Evolutionary conservation across 2,797 vertebrate genomes (phyloP).

Genomic region (Rhabdophis nuchalis): DNA sequence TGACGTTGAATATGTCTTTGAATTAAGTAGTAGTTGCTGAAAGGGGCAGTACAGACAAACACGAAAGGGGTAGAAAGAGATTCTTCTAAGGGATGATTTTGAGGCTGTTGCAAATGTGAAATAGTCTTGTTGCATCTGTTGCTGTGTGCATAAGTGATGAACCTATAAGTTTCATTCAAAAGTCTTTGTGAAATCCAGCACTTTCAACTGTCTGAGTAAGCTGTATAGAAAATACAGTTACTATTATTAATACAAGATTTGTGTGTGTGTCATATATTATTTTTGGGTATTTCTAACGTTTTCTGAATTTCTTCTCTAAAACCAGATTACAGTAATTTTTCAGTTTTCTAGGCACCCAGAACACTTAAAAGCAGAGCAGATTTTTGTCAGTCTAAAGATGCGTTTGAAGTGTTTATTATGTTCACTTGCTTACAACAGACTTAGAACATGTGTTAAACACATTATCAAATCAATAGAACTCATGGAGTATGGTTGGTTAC

Average conservation of each 20-base stretch:
- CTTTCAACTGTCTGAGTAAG: background rate
- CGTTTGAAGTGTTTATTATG: constrained; percentile 38
- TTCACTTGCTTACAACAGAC: constrained; percentile 39
- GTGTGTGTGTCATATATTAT: background rate
- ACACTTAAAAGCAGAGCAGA: background rate
- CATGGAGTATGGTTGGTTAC: constrained; percentile 52
- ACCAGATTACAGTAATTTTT: background rate
- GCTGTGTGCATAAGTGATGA: background rate
- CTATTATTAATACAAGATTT: background rate
- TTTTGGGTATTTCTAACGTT: constrained; percentile 4
- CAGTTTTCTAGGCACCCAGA: accelerated
- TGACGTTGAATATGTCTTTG: background rate
- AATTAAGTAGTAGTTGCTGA: background rate
- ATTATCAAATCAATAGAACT: constrained; percentile 46
- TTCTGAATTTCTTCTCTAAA: constrained; percentile 16
- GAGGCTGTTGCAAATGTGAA: background rate
- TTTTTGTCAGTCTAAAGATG: constrained; percentile 30
- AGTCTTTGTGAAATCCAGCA: background rate
- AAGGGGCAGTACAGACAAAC: background rate
- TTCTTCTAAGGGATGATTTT: background rate
- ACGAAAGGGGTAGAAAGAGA: background rate
- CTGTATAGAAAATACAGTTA: background rate
- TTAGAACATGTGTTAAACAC: constrained; percentile 54
- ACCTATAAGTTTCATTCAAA: background rate
- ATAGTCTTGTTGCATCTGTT: background rate